Base-by-base conservation (phyloP, 1,140 invertebrate genomes). In the Orussus abietinus region DNA sequence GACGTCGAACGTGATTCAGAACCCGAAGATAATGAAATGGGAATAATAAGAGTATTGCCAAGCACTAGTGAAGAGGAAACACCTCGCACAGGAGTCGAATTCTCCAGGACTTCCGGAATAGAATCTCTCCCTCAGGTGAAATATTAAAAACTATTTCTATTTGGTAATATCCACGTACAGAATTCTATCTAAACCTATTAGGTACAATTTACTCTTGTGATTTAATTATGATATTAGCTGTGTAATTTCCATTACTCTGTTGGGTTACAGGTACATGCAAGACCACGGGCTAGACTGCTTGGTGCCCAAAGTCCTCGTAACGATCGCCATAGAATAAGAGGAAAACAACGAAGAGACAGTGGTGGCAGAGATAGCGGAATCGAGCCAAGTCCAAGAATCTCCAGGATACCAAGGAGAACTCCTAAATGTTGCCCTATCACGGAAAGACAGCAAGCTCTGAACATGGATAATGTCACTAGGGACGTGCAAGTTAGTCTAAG, bases 301-400 rank as follows among this genome's bases (percentile, higher is more conserved):
- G 48, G 47, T 18, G 49, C 57, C 17, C 53, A 57, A 42, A 56
- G 52, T 43, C 39, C 57, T 5, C 43, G 48, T 4, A 44, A 49
- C 4, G 50, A 45, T 11, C 57, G 15, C 5, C 30, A 37, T 21
- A 18, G 43, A 48, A 26, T 55, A 13, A 53, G 56, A 39, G 43
- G 53, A 7, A 62, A 61, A 15, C 66, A 67, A 33, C 59, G 71
- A 29, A 54, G 59, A 11, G 69, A 73, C 30, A 72, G 69, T 21
- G 66, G 62, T 0, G 63, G 68, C 4, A 55, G 64, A 18, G 70
- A 73, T 36, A 73, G 71, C 35, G 70, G 72, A 0, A 74, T 74
- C 39, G 72, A 74, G 30, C 72, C 72, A 4, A 74, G 72, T 47
- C 70, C 70, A 0, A 53, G 72, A 14, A 55, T 71, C n/a, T 73